Base-by-base conservation (phyloP, 2,888 invertebrate genomes). In the Sesia bembeciformis region DNA sequence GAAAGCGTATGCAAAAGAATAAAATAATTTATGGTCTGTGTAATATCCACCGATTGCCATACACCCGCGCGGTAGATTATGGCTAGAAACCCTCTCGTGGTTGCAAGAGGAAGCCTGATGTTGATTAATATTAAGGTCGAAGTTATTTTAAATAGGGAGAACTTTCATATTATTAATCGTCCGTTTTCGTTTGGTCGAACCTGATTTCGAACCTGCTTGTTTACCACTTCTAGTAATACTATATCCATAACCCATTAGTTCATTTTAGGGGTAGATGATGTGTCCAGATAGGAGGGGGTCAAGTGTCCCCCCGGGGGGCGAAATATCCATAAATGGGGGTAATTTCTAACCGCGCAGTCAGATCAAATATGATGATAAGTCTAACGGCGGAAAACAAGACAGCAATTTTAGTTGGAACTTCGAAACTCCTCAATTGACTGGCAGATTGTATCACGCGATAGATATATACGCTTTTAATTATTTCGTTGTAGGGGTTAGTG, bases 221-320 rank as follows among this genome's bases (percentile, higher is more conserved):
- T 46, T 46, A 46, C 23, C 46, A 46, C 23, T 8, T 46, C 46
- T n/a, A 46, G 23, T 5, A 46, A 46, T 46, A 23, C 23, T 46
- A 8, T 7, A 46, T 46, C 46, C 46, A 46, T 46, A 46, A 68
- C 68, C 78, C 87, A 87, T 88, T 87, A 86, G 83, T 77, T 78
- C 75, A 77, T 74, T 83, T 79, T 77, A 80, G 83, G 87, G 87
- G 88, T 85, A 83, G 86, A 88, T 88, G 88, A 87, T 87, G 87
- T 84, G 71, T 85, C 78, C 76, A 86, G 86, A 87, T 86, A 82
- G 73, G 70, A 53, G 52, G 75, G 80, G 86, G 87, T 89, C 87
- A 87, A 88, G 86, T 87, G 86, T 87, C 84, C 84, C 85, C 85
- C 84, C 71, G 62, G 82, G 83, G 86, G 87, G 86, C 72, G 75